Conservation (phyloP, 2,113 vertebrate genomes). For the Meriones unguiculatus region DNA sequence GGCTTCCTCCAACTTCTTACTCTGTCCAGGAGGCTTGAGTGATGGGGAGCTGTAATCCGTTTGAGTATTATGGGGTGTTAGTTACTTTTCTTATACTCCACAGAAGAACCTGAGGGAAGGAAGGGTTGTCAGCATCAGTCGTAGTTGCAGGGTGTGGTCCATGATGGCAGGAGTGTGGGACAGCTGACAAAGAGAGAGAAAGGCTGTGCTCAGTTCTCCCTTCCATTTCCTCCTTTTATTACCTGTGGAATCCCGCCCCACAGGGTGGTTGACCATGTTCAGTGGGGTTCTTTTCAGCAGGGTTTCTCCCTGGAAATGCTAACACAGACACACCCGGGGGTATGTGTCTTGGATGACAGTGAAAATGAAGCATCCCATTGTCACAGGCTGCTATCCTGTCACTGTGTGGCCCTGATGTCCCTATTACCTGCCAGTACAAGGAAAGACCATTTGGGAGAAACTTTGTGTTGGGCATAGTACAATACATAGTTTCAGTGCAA, state of each 20-base stretch:
- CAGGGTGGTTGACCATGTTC: not conserved
- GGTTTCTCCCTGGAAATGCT: not conserved
- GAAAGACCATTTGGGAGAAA: not conserved
- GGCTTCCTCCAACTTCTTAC: fast-evolving
- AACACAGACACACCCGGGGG: not conserved
- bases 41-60: fast-evolving
- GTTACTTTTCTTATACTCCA: not conserved
- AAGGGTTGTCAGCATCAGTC: too few relatives aligned
- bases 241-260: not conserved
- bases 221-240: not conserved
- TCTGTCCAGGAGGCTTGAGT: fast-evolving
- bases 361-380: not conserved
- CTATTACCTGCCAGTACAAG: not conserved
- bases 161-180: not conserved
- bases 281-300: not conserved
- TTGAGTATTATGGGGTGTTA: fast-evolving
- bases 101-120: not conserved
- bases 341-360: not conserved
- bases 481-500: not conserved
- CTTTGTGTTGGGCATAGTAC: too few relatives aligned
- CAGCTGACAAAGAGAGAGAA: not conserved
- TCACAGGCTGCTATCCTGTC: fast-evolving
- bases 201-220: not conserved
- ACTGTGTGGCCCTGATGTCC: fast-evolving
- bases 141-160: not conserved